Evolutionary conservation across 2,888 invertebrate species (phyloP).

Genomic region (Rotaria socialis): DNA sequence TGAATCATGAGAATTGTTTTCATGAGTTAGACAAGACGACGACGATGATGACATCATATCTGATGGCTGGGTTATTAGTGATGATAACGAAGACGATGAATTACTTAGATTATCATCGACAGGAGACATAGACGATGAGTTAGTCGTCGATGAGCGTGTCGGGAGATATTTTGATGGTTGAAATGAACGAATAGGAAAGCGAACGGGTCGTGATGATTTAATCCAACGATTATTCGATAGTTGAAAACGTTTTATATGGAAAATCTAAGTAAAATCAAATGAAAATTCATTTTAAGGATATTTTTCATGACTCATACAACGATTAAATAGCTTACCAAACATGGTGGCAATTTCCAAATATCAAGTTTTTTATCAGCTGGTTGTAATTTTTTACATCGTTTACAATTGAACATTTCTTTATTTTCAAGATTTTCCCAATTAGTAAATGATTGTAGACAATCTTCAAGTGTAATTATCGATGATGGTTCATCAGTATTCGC

Average conservation of each 20-base stretch:
- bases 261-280: conserved; percentile 66
- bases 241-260: conserved; percentile 86
- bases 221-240: conserved; percentile 85
- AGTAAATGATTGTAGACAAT: conserved; percentile 74
- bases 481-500: conserved; percentile 15
- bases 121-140: not conserved
- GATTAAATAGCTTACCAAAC: conserved; percentile 65
- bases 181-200: conserved; percentile 78
- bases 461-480: conserved; percentile 61
- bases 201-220: conserved; percentile 85
- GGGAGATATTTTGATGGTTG: conserved; percentile 81
- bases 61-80: not conserved
- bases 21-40: not conserved
- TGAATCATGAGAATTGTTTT: no score
- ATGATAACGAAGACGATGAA: conserved; percentile 18
- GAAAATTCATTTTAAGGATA: no score
- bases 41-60: not conserved
- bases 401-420: conserved; percentile 71
- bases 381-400: conserved; percentile 72
- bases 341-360: conserved; percentile 76
- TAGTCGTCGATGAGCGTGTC: conserved; percentile 58
- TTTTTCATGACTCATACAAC: no score
- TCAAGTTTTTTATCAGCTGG: conserved; percentile 78
- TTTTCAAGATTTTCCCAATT: conserved; percentile 75
- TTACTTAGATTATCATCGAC: not conserved